Evolutionary conservation across 1,140 invertebrate genomes (phyloP).

Genomic region (Pogonomyrmex californicus): DNA sequence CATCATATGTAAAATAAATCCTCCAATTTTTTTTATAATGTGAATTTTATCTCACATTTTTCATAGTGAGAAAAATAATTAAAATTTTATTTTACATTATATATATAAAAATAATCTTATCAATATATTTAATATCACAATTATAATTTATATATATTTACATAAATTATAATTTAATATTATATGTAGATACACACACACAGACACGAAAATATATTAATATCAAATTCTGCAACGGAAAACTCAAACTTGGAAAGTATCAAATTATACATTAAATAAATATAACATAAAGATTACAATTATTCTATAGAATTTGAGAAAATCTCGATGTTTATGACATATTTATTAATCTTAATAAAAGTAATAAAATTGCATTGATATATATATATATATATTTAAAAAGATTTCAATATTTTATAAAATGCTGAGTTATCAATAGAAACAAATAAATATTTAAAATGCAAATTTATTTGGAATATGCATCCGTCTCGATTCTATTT

Average conservation of each 20-base stretch:
- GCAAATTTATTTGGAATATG: constrained; percentile 7
- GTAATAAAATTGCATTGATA: neutral
- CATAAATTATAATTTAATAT: constrained; percentile 1
- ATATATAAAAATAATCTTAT: neutral
- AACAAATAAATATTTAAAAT: neutral
- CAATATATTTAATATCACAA: neutral
- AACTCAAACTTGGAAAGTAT: neutral
- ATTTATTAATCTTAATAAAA: constrained; percentile 25
- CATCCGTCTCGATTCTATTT: neutral
- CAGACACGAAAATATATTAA: neutral
- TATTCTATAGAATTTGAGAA: neutral
- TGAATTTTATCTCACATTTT: constrained; percentile 5
- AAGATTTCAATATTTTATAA: neutral
- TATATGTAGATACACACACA: neutral
- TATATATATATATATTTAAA: neutral
- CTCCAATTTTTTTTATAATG: neutral
- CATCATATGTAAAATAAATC: constrained; percentile 18
- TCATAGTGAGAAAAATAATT: neutral
- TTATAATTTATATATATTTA: neutral
- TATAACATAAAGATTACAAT: neutral
- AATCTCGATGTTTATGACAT: neutral
- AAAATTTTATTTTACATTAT: neutral
- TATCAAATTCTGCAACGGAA: neutral
- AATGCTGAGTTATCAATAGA: neutral
- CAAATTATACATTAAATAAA: constrained; percentile 23